Conservation (phyloP, 2,797 vertebrate species). For the Fistularia tabacaria region DNA sequence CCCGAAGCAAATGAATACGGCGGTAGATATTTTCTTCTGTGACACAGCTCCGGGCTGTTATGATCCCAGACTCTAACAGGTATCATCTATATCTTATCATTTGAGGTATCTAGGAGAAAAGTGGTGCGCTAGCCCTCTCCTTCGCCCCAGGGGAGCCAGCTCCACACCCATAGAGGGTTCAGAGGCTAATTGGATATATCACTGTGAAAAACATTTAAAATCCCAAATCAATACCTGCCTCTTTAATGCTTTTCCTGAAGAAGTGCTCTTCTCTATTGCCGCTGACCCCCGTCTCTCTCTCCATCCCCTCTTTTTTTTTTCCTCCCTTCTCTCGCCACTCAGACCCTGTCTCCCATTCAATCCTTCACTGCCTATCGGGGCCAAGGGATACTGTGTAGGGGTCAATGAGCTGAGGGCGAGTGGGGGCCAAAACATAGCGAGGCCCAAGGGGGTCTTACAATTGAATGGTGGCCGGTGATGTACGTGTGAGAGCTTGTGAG, state of each 20-base stretch:
- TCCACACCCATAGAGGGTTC: slow-evolving; percentile 72
- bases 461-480: slow-evolving; percentile 52
- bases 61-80: slow-evolving; percentile 41
- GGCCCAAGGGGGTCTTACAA: slow-evolving; percentile 58
- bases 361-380: slow-evolving; percentile 63
- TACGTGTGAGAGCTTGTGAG: slow-evolving; percentile 46
- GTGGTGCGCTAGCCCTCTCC: slow-evolving; percentile 41
- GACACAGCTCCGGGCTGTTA: neutral
- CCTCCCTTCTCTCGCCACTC: slow-evolving; percentile 22
- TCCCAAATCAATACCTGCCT: slow-evolving; percentile 78
- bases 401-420: slow-evolving; percentile 61
- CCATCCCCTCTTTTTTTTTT: neutral
- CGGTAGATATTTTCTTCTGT: neutral
- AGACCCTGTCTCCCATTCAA: slow-evolving; percentile 49
- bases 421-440: slow-evolving; percentile 52
- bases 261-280: slow-evolving; percentile 67
- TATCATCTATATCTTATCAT: slow-evolving; percentile 60
- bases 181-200: slow-evolving; percentile 81
- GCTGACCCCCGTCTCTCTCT: slow-evolving; percentile 29
- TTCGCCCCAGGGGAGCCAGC: slow-evolving; percentile 58
- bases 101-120: slow-evolving; percentile 45
- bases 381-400: slow-evolving; percentile 49
- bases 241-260: slow-evolving; percentile 78
- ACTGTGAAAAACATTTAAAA: slow-evolving; percentile 80
- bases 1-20: neutral